phyloP scores from a whole-genome alignment of 53 echinoderm and acorn worm species.

The Arbacia lixula region DNA sequence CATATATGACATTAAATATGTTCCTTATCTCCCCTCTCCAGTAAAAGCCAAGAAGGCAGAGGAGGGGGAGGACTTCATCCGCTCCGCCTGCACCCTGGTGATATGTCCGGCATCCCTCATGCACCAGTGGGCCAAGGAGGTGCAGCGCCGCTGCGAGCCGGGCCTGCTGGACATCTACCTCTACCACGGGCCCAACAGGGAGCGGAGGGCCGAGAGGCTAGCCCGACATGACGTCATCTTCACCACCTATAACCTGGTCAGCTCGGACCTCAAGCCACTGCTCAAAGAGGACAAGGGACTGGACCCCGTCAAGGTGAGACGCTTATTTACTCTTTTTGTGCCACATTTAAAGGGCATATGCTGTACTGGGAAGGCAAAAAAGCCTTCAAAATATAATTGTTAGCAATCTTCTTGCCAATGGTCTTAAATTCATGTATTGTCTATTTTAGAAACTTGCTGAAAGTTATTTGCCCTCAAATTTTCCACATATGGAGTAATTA shows the following conservation, averaged over 20 bases:
- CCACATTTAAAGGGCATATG: no score
- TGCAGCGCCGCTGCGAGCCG: constrained; percentile 76
- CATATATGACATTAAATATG: no score
- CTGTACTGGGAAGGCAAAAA: no score
- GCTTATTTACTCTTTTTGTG: no score
- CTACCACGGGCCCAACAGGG: constrained; percentile 90
- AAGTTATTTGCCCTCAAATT: no score
- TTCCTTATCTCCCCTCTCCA: not conserved
- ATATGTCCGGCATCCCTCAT: constrained; percentile 95
- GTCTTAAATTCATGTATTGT: no score
- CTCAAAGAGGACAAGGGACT: constrained; percentile 80
- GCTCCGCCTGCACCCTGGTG: constrained; percentile 80
- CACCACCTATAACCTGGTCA: constrained; percentile 90
- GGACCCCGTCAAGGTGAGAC: constrained; percentile 72
- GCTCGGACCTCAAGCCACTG: constrained; percentile 71
- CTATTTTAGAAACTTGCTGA: no score
- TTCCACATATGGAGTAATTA: no score
- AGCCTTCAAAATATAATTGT: no score
- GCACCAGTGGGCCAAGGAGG: constrained; percentile 92
- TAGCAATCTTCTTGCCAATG: no score
- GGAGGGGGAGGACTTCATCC: constrained; percentile 67
- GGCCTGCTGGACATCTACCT: constrained; percentile 63
- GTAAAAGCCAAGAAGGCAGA: not conserved
- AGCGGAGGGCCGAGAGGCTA: constrained; percentile 61
- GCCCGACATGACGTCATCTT: constrained; percentile 88